Base-by-base conservation (phyloP, 2,797 vertebrate species). In the Dallia pectoralis region DNA sequence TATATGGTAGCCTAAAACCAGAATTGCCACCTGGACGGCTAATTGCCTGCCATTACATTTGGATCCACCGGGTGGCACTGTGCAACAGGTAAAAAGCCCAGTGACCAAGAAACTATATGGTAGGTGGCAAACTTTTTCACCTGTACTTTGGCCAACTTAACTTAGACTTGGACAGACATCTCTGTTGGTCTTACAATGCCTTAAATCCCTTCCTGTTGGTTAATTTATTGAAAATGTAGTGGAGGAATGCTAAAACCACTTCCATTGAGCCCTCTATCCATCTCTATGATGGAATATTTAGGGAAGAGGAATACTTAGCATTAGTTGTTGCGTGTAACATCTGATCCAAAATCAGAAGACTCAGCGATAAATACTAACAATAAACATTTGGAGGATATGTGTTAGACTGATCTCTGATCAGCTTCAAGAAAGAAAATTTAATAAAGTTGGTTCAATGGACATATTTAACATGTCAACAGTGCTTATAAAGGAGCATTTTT, bases 11-110 rank as follows among this genome's bases (percentile, higher is more conserved):
- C 22, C 2, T 6, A 56, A 22, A 14, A 9, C 16, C 15, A 32
- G 29, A 63, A 63, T 16, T 16, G 22, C 53, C 40, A 49, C 67
- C 67, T 68, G 44, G 47, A 25, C 25, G 19, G 29, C 25, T 68
- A 29, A 48, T 48, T 16, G 53, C 33, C 14, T 67, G 68, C 16
- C 48, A 56, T 72, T 64, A 48, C n/a, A 16, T 47, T 22, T 27
- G 22, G 29, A 19, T 36, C 75, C 79, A 80, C 79, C 69, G 75
- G 79, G 79, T 80, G 79, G 36, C 79, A 68, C 75, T 80, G 69
- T 70, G 72, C 75, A 72, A 74, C 72, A 80, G 72, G 72, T 72
- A 51, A 77, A 74, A 29, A 59, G 33, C 33, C 36, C 59, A 69
- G 4, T 33, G 62, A 33, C 18, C 30, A 22, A 44, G n/a, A 47